Base-by-base conservation (phyloP, 2,113 vertebrate species). In the Pampusana beccarii region DNA sequence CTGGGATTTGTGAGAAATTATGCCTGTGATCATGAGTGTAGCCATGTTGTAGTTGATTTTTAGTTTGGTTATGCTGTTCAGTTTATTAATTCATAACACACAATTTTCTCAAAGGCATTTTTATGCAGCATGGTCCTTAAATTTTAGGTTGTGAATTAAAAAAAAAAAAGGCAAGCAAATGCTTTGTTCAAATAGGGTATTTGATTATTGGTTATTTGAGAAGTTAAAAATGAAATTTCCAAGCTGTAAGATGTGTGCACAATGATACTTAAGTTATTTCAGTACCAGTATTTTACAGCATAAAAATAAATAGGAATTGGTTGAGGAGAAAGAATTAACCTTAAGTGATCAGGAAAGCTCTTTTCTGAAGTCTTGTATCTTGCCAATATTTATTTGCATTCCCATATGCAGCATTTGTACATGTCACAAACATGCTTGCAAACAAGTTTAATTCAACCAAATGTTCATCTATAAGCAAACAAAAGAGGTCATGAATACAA, bases 391-490 rank as follows among this genome's bases (percentile, higher is more conserved):
- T 90, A 73, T 70, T 74, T 81, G 38, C 4, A 9, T 67, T 92
- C 17, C 33, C 8, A 56, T 36, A 67, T 25, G 7, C 16, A 61
- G 24, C 38, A 42, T 60, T 86, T 81, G 9, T 78, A 84, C 56
- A 67, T 91, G 51, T 24, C 64, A 80, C 17, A 88, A 77, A 80
- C 3, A 31, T 53, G 60, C 26, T 91, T 94, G 28, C 33, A 89
- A 89, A 93, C 74, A 81, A 86, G 73, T 67, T 42, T 42, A 60
- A 56, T 75, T 85, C 9, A 74, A 79, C 70, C 38, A 79, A 81
- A 57, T 84, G 16, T 64, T 96, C 34, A 81, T 84, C 60, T 74
- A 86, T 84, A 89, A 65, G 42, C 29, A 95, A 74, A 89, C 29
- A 86, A 95, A 89, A 87, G 69, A 65, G 38, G 48, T 84, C 57